A percentile compares a stretch with the other conserved stretches of the same genome.
Conservation (phyloP, 2,797 vertebrate genomes). For the Eulemur coronatus region DNA sequence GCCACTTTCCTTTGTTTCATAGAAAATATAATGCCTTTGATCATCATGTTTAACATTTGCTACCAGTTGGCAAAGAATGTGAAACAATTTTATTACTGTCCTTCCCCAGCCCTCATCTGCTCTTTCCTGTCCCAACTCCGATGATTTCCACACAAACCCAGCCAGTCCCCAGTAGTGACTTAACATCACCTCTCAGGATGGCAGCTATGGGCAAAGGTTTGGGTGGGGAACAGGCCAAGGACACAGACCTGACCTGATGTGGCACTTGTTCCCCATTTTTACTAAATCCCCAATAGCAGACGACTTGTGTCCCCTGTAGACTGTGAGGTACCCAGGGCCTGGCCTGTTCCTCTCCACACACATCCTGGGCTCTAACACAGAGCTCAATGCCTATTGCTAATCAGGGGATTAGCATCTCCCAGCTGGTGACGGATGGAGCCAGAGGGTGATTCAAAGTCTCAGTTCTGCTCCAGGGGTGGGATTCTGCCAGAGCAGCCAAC, state of each 20-base stretch:
- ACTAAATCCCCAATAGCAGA: not conserved
- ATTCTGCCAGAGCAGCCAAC: not conserved
- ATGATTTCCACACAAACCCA: not conserved
- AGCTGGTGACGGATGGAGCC: not conserved
- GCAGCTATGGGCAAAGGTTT: not conserved
- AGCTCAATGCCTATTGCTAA: not conserved
- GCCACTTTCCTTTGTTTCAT: not conserved
- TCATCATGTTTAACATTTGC: not conserved
- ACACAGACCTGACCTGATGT: not conserved
- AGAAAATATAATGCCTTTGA: not conserved
- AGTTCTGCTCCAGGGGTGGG: rapidly evolving
- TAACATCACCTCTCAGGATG: not conserved
- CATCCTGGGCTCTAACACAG: not conserved
- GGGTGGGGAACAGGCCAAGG: not conserved
- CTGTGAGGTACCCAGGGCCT: not conserved
- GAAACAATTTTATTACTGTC: not conserved
- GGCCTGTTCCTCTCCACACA: not conserved
- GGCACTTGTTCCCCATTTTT: not conserved
- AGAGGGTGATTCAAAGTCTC: not conserved
- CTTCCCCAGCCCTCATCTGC: not conserved
- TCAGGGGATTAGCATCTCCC: not conserved
- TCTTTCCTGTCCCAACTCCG: not conserved
- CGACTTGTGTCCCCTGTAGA: not conserved
- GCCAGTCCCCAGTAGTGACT: not conserved
- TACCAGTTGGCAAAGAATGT: not conserved